Evolutionary conservation across 1,140 invertebrate genomes (phyloP).

Genomic region (Orchesella cincta): DNA sequence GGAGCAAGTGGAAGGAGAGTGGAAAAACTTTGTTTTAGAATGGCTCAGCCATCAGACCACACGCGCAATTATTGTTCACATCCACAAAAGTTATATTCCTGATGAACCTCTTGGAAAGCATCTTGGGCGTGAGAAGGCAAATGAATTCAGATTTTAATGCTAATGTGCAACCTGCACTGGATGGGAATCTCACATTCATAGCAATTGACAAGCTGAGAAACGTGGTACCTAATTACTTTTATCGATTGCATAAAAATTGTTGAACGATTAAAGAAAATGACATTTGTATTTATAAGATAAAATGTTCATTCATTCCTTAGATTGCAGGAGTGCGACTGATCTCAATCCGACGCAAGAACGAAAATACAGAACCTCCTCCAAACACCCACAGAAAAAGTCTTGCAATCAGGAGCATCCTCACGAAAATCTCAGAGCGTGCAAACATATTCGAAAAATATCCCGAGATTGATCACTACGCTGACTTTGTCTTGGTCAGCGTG

Average conservation of each 20-base stretch:
- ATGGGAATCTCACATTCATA: constrained; percentile 36
- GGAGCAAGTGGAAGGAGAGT: constrained; percentile 38
- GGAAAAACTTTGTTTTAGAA: constrained; percentile 41
- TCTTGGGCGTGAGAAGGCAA: not conserved
- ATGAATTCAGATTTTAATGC: constrained; percentile 22
- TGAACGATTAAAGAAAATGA: not conserved
- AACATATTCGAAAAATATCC: constrained; percentile 38
- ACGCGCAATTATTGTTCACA: constrained; percentile 23
- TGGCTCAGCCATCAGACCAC: constrained; percentile 28
- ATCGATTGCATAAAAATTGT: too few species aligned
- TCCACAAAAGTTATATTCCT: constrained; percentile 30
- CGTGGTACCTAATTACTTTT: constrained; percentile 32
- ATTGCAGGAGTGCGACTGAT: constrained; percentile 33
- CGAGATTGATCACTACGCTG: constrained; percentile 36
- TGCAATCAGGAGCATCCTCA: not conserved
- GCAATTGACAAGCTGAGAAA: constrained; percentile 25
- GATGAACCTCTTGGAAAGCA: constrained; percentile 36
- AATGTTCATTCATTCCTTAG: too few species aligned
- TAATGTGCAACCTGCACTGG: not conserved
- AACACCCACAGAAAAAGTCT: not conserved
- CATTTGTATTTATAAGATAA: too few species aligned
- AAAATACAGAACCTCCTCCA: not conserved
- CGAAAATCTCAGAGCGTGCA: not conserved
- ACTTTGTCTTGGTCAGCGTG: constrained; percentile 38
- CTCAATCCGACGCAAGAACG: not conserved